Evolutionary conservation across 2,797 vertebrate genomes (phyloP), one percentile per base, ranked within the genome.

Genomic region (Acomys russatus): DNA sequence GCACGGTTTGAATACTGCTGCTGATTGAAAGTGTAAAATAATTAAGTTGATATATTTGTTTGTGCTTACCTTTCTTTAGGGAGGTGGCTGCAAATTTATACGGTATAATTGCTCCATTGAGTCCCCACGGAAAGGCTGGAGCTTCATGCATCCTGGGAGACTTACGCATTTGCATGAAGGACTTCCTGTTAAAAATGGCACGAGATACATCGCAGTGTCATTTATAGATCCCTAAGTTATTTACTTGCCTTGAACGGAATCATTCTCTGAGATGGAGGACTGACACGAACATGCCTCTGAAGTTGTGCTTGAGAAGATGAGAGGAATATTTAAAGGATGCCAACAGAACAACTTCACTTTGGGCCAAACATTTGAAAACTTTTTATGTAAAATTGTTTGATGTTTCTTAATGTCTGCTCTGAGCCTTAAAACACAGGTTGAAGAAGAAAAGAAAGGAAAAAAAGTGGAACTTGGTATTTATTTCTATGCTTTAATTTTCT

Each of bases 161-260:
- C 99, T 99, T 82, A 99, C 99, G 2, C 99, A 99, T 96, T 99
- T 99, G 94, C 99, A 99, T 3, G 99, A 99, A 99, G 99, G 99
- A 97, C 99, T 99, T 97, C 99, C 99, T 82, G 99, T 99, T 95
- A 99, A 99, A 98, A 99, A 99, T 9, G 99, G 99, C 98, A 99
- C 99, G 18, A 99, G 99, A 98, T 99, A 99, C 98, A 99, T 99
- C 33, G 99, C 99, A 93, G 99, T 99, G 96, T 99, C 99, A 20
- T 99, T 99, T 98, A 99, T 99, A 77, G 99, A 99, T 97, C 99
- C 99, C 94, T 99, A 98, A 98, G 92, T 85, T 97, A 97, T 97
- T 97, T 94, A 70, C 94, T 64, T 85, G 4, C 70, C 71, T 86
- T 95, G 95, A 66, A 91, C 49, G 64, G 95, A 94, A 91, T 94